These are phyloP conservation scores for Pyrrhia umbra DNA, from an alignment of 2,888 invertebrate species.

Conservation along the genomic window DNA sequence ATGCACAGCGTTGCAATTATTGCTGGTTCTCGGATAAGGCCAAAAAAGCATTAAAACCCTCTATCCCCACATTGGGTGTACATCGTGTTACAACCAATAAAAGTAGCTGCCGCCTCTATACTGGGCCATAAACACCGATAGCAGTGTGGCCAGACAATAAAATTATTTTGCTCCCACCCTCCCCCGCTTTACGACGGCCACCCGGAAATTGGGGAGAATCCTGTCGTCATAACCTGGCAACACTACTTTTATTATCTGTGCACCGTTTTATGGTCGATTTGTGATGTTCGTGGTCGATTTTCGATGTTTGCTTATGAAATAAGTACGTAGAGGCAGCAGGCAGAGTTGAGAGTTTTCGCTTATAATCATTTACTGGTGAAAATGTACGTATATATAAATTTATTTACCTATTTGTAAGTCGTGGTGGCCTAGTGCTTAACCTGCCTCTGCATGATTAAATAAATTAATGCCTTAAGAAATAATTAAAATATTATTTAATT, in stretches of 20 bases:
- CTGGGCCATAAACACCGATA: constrained; percentile 58
- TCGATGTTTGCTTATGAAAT: constrained; percentile 37
- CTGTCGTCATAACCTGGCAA: constrained; percentile 60
- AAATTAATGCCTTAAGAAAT: no score
- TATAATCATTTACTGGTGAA: no score
- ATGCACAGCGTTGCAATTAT: neutral
- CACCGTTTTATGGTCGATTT: constrained; percentile 59
- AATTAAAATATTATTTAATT: no score
- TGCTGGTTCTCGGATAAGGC: neutral
- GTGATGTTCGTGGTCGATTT: constrained; percentile 57
- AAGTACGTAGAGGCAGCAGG: neutral
- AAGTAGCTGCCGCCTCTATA: constrained; percentile 44
- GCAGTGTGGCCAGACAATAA: constrained; percentile 64
- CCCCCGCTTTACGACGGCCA: constrained; percentile 64
- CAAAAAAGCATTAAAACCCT: constrained; percentile 7
- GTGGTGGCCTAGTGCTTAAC: no score
- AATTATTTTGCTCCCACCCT: constrained; percentile 60
- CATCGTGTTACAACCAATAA: constrained; percentile 53
- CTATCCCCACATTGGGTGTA: constrained; percentile 33
- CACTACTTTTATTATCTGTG: constrained; percentile 63
- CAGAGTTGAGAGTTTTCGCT: constrained; percentile 11
- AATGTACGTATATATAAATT: no score
- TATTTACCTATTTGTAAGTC: no score
- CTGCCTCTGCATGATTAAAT: no score
- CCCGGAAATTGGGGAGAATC: constrained; percentile 67